Conservation (phyloP, 2,797 vertebrate genomes). For the Lithobates pipiens region DNA sequence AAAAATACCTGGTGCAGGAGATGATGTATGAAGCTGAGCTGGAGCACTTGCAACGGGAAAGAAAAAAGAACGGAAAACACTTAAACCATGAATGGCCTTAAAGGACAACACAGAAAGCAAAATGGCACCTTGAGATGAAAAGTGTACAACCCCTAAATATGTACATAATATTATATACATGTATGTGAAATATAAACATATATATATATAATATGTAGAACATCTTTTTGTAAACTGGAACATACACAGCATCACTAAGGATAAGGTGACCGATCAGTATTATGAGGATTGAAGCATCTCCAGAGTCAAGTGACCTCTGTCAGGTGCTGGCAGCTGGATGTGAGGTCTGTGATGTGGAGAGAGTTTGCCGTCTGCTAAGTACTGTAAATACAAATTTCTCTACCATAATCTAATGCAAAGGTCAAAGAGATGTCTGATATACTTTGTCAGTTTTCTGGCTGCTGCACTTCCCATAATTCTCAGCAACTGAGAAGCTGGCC, state of each 20-base stretch:
- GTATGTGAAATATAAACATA: constrained; percentile 7
- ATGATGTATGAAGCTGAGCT: constrained; percentile 99
- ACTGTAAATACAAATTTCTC: neutral
- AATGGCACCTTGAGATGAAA: neutral
- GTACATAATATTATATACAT: constrained; percentile 7
- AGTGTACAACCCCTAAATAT: neutral
- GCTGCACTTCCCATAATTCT: neutral
- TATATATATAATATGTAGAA: constrained; percentile 22
- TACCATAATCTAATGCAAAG: neutral
- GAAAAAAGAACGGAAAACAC: constrained; percentile 92
- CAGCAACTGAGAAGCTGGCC: neutral
- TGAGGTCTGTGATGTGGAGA: neutral
- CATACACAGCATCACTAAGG: neutral
- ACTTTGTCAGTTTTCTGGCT: neutral
- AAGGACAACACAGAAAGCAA: constrained; percentile 60
- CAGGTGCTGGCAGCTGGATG: neutral
- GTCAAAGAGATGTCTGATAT: neutral
- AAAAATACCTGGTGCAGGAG: constrained; percentile 98
- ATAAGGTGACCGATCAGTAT: neutral
- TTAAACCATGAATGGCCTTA: constrained; percentile 99
- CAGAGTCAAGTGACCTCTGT: neutral
- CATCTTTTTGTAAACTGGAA: constrained; percentile 30
- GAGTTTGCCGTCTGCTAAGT: neutral
- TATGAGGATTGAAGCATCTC: neutral
- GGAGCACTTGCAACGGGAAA: constrained; percentile 93